A percentile compares a stretch with the other conserved stretches of the same genome.
Conservation (phyloP, 2,888 invertebrate species). For the Harmothoe impar region DNA sequence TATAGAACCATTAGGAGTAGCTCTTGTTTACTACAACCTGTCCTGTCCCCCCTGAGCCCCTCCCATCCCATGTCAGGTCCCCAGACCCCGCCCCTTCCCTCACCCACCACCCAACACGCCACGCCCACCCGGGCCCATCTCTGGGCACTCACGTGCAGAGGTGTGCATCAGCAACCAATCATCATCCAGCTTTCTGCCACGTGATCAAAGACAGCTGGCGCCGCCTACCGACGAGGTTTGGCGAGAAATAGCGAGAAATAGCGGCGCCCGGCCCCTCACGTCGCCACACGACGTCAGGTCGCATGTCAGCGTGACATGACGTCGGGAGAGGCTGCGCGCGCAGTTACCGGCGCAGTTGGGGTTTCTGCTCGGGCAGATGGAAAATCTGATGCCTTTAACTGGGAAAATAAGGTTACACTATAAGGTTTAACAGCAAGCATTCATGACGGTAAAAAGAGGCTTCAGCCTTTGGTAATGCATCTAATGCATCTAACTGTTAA, state of each 20-base stretch:
- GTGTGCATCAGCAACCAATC: slow-evolving; percentile 42
- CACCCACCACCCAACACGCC: not conserved
- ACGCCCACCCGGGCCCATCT: not conserved
- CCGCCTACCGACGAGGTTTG: not conserved
- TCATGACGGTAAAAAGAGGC: too few relatives aligned
- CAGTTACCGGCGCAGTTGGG: not conserved
- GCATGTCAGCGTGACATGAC: not conserved
- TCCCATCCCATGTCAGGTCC: too few relatives aligned
- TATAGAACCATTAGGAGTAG: too few relatives aligned
- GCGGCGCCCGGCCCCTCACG: not conserved
- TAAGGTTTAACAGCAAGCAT: not conserved
- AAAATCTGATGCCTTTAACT: not conserved
- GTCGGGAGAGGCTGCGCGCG: too few relatives aligned
- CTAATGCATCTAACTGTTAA: too few relatives aligned
- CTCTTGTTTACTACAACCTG: too few relatives aligned
- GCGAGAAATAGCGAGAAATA: not conserved
- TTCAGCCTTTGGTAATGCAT: too few relatives aligned
- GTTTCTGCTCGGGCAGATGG: not conserved
- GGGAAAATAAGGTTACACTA: not conserved
- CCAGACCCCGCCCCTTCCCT: too few relatives aligned
- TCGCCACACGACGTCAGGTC: not conserved
- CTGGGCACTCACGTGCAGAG: slow-evolving; percentile 25
- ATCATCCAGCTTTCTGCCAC: slow-evolving; percentile 39
- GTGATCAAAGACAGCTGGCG: slow-evolving; percentile 29
- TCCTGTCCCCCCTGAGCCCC: too few relatives aligned